Conservation (phyloP, 2,888 invertebrate genomes). For the Tiliacea citrago region DNA sequence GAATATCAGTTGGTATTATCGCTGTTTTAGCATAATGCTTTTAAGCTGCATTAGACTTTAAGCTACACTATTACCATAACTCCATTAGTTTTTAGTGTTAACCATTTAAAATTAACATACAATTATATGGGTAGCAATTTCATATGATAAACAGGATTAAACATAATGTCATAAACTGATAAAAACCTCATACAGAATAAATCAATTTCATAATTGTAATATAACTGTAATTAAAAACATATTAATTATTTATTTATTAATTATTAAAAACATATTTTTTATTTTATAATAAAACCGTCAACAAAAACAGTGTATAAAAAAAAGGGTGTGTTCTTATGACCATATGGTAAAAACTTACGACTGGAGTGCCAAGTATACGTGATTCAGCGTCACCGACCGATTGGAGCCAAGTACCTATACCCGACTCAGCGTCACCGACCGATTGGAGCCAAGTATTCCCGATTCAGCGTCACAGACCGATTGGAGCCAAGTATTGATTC, state of each 20-base stretch:
- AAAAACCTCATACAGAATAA: not conserved
- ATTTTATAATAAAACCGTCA: not conserved
- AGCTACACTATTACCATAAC: slow-evolving; percentile 34
- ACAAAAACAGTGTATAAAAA: not conserved
- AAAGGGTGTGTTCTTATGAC: not conserved
- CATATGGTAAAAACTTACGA: not conserved
- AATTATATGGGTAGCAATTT: slow-evolving; percentile 1
- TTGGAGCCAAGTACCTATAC: no score
- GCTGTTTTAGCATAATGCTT: slow-evolving; percentile 27
- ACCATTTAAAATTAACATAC: slow-evolving; percentile 47
- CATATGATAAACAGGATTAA: slow-evolving; percentile 2
- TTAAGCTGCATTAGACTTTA: slow-evolving; percentile 44
- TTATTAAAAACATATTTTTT: no score
- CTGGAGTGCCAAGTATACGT: no score
- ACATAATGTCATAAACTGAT: not conserved
- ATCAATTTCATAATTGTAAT: not conserved
- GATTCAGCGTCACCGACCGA: no score
- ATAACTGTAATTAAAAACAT: no score
- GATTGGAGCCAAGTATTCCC: no score
- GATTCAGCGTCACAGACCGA: no score
- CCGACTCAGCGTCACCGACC: no score
- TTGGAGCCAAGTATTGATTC: no score
- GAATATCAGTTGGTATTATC: slow-evolving; percentile 15
- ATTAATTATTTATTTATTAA: no score
- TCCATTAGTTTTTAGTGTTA: slow-evolving; percentile 38